Conservation (phyloP, 1,140 invertebrate genomes). For the Apis laboriosa region DNA sequence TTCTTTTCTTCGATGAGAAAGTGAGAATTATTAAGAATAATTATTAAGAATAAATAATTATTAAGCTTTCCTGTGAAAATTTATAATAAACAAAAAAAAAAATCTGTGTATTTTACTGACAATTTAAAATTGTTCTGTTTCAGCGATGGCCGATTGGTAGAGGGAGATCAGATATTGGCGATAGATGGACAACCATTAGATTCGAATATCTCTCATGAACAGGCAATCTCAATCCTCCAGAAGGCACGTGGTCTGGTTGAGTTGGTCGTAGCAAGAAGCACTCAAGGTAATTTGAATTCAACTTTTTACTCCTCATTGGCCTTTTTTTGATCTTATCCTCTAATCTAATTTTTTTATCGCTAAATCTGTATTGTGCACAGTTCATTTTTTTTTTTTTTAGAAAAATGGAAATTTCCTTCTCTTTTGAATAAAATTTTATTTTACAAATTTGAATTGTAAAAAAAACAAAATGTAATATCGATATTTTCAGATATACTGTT, state of each 20-base stretch:
- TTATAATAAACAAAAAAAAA: no score
- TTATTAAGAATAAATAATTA: no score
- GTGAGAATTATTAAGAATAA: no score
- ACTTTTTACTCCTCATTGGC: no score
- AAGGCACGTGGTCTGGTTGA: constrained; percentile 88
- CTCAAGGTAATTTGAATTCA: constrained; percentile 74
- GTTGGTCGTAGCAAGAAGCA: constrained; percentile 86
- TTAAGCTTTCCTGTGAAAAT: no score
- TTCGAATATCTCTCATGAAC: constrained; percentile 92
- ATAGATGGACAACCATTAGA: constrained; percentile 93
- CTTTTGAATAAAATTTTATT: neutral
- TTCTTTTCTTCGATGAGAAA: no score
- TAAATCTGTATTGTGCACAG: neutral
- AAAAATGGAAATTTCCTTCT: neutral
- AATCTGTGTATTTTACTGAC: no score
- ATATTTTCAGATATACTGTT: neutral
- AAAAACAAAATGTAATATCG: no score
- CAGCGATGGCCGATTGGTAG: constrained; percentile 88
- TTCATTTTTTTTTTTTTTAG: neutral
- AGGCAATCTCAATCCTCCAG: constrained; percentile 91
- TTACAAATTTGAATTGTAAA: no score
- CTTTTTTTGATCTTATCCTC: neutral
- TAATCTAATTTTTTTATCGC: neutral
- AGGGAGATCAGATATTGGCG: constrained; percentile 94
- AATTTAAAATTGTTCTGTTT: constrained; percentile 68